Base-by-base conservation (phyloP, 1,140 invertebrate genomes). In the Pseudomyrmex concolor region DNA sequence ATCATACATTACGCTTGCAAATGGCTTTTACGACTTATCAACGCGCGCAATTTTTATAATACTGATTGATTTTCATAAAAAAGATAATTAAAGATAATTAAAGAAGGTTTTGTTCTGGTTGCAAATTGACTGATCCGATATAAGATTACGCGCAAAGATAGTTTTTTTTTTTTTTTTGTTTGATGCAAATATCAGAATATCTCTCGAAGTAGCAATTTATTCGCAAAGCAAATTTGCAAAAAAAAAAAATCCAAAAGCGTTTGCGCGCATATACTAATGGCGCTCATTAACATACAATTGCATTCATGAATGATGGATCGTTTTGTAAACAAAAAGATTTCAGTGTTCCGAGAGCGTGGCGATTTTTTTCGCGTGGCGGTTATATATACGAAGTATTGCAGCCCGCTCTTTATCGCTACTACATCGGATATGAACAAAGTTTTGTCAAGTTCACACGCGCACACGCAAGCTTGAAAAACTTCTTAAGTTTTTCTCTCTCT, bases 401-500 rank as follows among this genome's bases (percentile, higher is more conserved):
- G 13, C 59, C 67, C 34, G 60, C 73, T 72, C 81, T 86, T 84
- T 80, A 80, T 72, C 63, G 57, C 12, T 70, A 43, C n/a, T 15
- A 25, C 22, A 70, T 67, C 63, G 68, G 63, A 87, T 87, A 87
- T 81, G 85, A 87, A 82, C 51, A 87, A 87, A 87, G 73, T 87
- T 87, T 55, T 50, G n/a, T 54, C 50, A 55, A 51, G 57, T 34
- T 72, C n/a, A 34, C 34, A 34, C 34, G 34, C 34, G 5, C 34
- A 7, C 34, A 1, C 34, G 34, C 34, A 45, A 72, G 55, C 17
- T 19, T 67, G 64, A 22, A n/a, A 57, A 87, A 84, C 74, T 87
- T 84, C 67, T 87, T 77, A 84, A 86, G n/a, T n/a, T n/a, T n/a
- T n/a, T n/a, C n/a, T n/a, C n/a, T n/a, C n/a, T n/a, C n/a, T n/a